A percentile compares a stretch with the other conserved stretches of the same genome.
phyloP scores from a whole-genome alignment of 2,797 vertebrate species.

The Paratrypauchen microcephalus region DNA sequence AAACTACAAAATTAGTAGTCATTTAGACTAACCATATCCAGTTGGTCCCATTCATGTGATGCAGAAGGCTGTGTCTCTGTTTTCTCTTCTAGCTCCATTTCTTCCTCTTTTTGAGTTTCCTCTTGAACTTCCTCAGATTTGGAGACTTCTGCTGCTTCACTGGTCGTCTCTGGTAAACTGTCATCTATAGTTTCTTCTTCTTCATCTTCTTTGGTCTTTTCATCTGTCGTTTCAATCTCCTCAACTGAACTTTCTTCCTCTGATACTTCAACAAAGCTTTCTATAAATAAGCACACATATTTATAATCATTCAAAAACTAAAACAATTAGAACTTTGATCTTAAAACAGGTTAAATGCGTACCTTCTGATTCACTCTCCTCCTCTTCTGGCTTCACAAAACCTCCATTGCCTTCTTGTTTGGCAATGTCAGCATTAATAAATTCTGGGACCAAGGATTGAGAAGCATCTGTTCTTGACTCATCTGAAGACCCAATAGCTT shows the following conservation, averaged over 20 bases:
- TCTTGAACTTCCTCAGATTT: conserved; percentile 33
- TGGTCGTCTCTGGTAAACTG: neutral
- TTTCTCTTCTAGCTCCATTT: conserved; percentile 16
- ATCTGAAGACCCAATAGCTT: neutral
- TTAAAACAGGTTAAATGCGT: neutral
- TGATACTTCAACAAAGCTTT: conserved; percentile 90
- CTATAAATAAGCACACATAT: conserved; percentile 56
- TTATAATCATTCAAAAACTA: neutral
- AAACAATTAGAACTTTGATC: neutral
- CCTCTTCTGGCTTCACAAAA: conserved; percentile 23
- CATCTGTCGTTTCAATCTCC: conserved; percentile 50
- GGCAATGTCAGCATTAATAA: neutral
- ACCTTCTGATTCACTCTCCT: conserved; percentile 78
- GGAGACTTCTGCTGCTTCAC: conserved; percentile 60
- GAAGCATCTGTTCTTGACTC: neutral
- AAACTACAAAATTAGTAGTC: neutral
- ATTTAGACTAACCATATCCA: conserved; percentile 77
- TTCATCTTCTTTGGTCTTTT: conserved; percentile 48
- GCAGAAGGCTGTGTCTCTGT: conserved; percentile 37
- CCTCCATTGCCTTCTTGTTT: conserved; percentile 15
- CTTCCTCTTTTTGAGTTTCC: conserved; percentile 34
- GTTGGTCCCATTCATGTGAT: conserved; percentile 82
- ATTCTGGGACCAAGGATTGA: conserved; percentile 2
- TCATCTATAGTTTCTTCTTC: conserved; percentile 42
- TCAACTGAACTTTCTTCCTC: conserved; percentile 62